Conservation (phyloP, 2,888 invertebrate genomes). For the Ichneumon xanthorius region DNA sequence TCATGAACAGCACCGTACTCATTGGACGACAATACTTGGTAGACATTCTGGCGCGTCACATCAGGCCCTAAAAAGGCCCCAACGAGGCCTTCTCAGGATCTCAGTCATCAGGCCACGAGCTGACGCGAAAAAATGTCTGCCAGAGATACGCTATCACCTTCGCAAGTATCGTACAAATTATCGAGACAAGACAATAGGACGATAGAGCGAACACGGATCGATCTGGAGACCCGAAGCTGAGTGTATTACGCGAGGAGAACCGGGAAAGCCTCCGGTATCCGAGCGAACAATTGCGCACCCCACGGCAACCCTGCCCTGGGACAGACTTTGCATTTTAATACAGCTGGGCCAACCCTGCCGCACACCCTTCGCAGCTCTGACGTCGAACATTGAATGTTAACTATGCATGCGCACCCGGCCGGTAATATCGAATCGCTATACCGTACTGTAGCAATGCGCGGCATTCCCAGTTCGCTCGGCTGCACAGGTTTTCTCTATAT, state of each 20-base stretch:
- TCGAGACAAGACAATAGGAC: neutral
- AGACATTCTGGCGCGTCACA: too few species aligned
- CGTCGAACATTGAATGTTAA: slow-evolving; percentile 45
- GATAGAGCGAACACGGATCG: neutral
- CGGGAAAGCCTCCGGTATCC: slow-evolving; percentile 8
- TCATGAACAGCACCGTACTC: too few species aligned
- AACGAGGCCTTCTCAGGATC: too few species aligned
- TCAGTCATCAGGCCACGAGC: too few species aligned
- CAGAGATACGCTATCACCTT: neutral
- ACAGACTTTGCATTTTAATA: slow-evolving; percentile 46
- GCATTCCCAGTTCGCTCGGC: neutral
- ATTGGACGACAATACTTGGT: too few species aligned
- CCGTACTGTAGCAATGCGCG: neutral
- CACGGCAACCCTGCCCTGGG: slow-evolving; percentile 27
- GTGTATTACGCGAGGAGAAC: slow-evolving; percentile 8
- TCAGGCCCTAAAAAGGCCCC: too few species aligned
- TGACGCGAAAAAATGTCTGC: too few species aligned
- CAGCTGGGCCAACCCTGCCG: slow-evolving; percentile 2
- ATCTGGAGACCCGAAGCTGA: neutral
- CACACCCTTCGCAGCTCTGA: slow-evolving; percentile 27
- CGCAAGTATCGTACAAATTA: neutral
- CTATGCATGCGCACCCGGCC: slow-evolving; percentile 31
- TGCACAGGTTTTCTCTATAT: slow-evolving; percentile 8
- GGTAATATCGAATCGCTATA: slow-evolving; percentile 6
- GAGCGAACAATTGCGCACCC: slow-evolving; percentile 35